Conservation (phyloP, 2,113 vertebrate species). For the Electrona antarctica region DNA sequence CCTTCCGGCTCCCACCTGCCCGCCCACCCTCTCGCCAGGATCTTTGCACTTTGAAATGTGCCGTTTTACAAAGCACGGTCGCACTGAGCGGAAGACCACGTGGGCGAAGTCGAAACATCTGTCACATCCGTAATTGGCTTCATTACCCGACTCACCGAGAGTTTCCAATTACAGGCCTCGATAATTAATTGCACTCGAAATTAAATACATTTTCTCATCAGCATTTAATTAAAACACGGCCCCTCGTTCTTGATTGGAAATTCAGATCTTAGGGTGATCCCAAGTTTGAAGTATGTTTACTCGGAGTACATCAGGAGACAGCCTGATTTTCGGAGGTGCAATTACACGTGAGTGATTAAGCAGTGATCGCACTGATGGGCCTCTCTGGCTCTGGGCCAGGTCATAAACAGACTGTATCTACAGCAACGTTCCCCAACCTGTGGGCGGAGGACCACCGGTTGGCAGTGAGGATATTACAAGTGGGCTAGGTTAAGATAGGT, state of each 20-base stretch:
- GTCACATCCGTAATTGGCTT: slow-evolving; percentile 96
- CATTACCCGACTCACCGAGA: slow-evolving; percentile 93
- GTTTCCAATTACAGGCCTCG: slow-evolving; percentile 92
- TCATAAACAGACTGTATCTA: slow-evolving; percentile 17
- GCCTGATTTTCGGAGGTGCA: slow-evolving; percentile 81
- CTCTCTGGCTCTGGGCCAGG: slow-evolving; percentile 64
- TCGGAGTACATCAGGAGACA: slow-evolving; percentile 77
- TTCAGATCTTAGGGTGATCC: slow-evolving; percentile 78
- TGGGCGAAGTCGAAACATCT: slow-evolving; percentile 86
- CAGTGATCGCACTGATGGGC: slow-evolving; percentile 72
- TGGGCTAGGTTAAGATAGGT: too few relatives aligned
- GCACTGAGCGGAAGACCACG: slow-evolving; percentile 21
- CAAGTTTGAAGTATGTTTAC: slow-evolving; percentile 88
- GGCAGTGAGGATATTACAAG: too few relatives aligned
- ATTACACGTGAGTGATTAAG: slow-evolving; percentile 85
- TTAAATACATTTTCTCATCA: slow-evolving; percentile 99
- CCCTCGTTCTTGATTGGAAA: slow-evolving; percentile 88
- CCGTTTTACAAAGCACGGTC: slow-evolving; percentile 35
- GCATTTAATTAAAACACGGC: slow-evolving; percentile 95
- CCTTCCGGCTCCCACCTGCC: slow-evolving; percentile 11
- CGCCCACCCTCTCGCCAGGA: neutral
- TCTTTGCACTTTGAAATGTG: slow-evolving; percentile 47
- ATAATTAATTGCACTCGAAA: slow-evolving; percentile 99
- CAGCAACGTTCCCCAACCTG: too few relatives aligned
- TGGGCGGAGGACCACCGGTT: too few relatives aligned